Evolutionary conservation across 2,113 vertebrate genomes (phyloP), one percentile per base, ranked within the genome.

Genomic region (Dascyllus trimaculatus): DNA sequence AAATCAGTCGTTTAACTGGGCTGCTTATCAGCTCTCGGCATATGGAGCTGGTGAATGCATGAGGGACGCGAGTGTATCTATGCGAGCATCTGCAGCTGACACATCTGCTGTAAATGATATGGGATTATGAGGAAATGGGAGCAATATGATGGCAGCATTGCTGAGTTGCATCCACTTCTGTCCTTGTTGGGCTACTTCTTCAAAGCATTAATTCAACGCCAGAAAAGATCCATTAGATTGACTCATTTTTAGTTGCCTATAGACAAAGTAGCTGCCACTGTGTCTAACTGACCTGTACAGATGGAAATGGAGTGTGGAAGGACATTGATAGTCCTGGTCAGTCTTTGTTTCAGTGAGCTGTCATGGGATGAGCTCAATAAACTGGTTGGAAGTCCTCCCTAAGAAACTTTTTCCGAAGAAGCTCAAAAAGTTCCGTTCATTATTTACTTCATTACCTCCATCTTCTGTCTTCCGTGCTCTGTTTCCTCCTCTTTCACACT

Each of bases 401-500:
- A 11, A 14, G 29, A 61, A 64, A 46, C 8, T 59, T 11, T 15
- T 10, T 67, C 17, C 35, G 4, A 40, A 15, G 11, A 32, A 26
- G 38, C 64, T 48, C 29, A 15, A 18, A 54, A 69, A 60, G 60
- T 73, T 51, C 3, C 58, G 46, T 75, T 75, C 46, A 83, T 88
- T 80, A 83, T 75, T 53, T 60, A 77, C 71, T 76, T 83, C 64
- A 83, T 88, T 83, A 79, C 78, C 73, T 83, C 51, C 2, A 18
- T 75, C 49, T 19, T 18, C 58, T 71, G 26, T 56, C 60, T 53
- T 76, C 46, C 13, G 7, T 72, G 78, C 66, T 79, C 81, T 13
- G 46, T 72, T 81, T 86, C 74, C 53, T 67, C 52, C 78, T 66
- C 5, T 64, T 79, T 78, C 75, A 25, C 56, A 43, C 70, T 82